These are phyloP conservation scores for Lampris megalopsis DNA, from an alignment of 2,113 vertebrate genomes.

Conservation along the genomic window DNA sequence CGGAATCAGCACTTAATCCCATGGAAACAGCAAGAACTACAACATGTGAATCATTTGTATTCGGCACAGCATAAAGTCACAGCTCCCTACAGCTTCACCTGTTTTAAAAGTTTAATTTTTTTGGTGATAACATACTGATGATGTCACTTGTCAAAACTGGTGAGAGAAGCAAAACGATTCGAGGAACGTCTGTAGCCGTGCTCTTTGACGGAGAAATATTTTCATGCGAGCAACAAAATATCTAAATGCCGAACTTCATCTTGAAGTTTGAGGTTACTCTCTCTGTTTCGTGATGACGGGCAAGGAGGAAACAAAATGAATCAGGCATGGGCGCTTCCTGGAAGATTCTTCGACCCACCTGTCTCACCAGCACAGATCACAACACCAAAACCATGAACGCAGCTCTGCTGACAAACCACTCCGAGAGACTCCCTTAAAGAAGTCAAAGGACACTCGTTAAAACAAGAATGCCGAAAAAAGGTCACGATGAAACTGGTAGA, in stretches of 20 bases:
- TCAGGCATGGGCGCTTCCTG: background rate
- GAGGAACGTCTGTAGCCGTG: too few species aligned
- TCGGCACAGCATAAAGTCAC: too few species aligned
- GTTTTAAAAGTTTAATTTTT: too few species aligned
- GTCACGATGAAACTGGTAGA: constrained; percentile 54
- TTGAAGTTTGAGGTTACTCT: background rate
- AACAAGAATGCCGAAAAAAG: constrained; percentile 23
- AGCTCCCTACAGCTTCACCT: too few species aligned
- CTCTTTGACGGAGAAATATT: too few species aligned
- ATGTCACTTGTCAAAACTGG: too few species aligned
- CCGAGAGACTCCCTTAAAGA: background rate
- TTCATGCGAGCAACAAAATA: too few species aligned
- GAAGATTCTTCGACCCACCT: background rate
- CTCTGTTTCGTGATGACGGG: background rate
- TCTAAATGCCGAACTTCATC: background rate
- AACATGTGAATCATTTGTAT: too few species aligned
- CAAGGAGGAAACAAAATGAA: background rate
- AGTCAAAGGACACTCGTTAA: constrained; percentile 22
- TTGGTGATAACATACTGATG: too few species aligned
- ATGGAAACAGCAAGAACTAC: too few species aligned
- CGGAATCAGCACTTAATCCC: too few species aligned
- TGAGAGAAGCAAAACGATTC: too few species aligned
- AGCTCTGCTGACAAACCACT: constrained; percentile 8
- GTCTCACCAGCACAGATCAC: background rate
- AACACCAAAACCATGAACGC: background rate